Base-by-base conservation (phyloP, 2,888 invertebrate genomes). In the Dryadula phaetusa region DNA sequence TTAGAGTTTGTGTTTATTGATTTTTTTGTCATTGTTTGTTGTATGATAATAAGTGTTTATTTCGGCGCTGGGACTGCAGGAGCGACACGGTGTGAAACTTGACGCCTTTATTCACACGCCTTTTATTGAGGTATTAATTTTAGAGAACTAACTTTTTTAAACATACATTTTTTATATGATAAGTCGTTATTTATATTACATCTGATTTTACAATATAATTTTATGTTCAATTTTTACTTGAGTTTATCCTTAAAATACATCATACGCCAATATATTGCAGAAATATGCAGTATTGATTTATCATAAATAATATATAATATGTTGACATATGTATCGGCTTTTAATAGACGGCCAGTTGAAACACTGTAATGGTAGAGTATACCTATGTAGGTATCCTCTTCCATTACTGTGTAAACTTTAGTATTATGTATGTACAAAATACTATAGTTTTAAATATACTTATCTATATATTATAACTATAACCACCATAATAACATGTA, bases 31-130 rank as follows among this genome's bases (percentile, higher is more conserved):
- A 86, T 89, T 91, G 90, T 92, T 92, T 90, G 88, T 83, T 89
- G 90, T 92, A 90, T 92, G 92, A 92, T 92, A 92, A 91, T 90
- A 87, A 89, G 90, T 87, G 88, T 91, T 88, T 83, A 88, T 87
- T 87, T 89, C 85, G 84, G 82, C 82, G 83, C 82, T 81, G 79
- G 72, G 80, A 80, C 76, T 78, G 80, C 89, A 81, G 87, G 84
- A 85, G 86, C 84, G 85, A 85, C 83, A 81, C 77, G 84, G 92
- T 90, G 92, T 92, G 92, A 92, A 91, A 92, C 87, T 87, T 92
- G 82, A 91, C 92, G 89, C 92, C 90, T 90, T 85, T 82, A 86
- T 90, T 92, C 87, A 89, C 83, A 81, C 82, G 79, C 75, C 82
- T 82, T 86, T 90, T 91, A 91, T 89, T 84, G 84, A 83, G 83